Evolutionary conservation across 2,113 vertebrate genomes (phyloP).

Genomic region (Australoheros scitulus): DNA sequence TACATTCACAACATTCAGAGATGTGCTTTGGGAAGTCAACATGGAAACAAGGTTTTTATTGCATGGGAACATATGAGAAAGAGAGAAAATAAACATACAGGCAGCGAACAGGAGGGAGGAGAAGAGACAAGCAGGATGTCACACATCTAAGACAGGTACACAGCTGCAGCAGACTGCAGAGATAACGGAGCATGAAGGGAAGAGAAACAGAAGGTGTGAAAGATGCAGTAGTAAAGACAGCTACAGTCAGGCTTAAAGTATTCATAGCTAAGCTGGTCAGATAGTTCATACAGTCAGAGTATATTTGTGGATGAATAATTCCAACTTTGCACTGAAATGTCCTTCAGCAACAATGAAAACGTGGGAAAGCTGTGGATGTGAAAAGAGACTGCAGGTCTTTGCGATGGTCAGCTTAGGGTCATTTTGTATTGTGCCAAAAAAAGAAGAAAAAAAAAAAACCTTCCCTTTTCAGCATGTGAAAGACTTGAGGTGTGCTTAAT

Average conservation of each 20-base stretch:
- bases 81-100: conserved; percentile 71
- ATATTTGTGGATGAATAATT: conserved; percentile 2
- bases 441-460: background rate
- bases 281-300: conserved; percentile 52
- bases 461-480: background rate
- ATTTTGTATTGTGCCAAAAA: background rate
- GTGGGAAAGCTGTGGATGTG: conserved; percentile 19
- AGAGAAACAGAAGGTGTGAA: conserved; percentile 68
- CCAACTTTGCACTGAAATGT: conserved; percentile 23
- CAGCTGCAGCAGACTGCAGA: conserved; percentile 79
- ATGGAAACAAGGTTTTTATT: conserved; percentile 17
- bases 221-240: conserved; percentile 59
- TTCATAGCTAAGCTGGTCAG: conserved; percentile 39
- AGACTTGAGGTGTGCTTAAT: conserved; percentile 29
- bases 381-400: conserved; percentile 10
- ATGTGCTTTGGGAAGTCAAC: conserved; percentile 4
- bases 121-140: conserved; percentile 79
- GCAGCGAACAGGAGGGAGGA: conserved; percentile 78
- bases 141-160: conserved; percentile 82
- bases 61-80: conserved; percentile 28
- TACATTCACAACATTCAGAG: conserved; percentile 3
- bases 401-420: conserved; percentile 16
- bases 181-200: conserved; percentile 61
- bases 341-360: conserved; percentile 24
- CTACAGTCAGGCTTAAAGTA: conserved; percentile 52